Base-by-base conservation (phyloP, 2,888 invertebrate genomes). In the Pyrgus malvae region DNA sequence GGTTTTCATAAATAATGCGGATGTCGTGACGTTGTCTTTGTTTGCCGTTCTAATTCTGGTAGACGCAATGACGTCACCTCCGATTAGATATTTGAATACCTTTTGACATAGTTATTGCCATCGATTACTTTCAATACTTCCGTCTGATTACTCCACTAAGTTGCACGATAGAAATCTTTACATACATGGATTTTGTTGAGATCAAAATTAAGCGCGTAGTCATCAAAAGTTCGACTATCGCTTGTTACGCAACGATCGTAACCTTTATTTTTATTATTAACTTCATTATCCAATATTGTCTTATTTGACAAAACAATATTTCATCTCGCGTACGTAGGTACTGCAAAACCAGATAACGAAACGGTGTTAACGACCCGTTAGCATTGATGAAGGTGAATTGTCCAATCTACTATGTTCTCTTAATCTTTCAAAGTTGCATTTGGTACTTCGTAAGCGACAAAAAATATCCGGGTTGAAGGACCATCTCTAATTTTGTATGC, bases 1-100 rank as follows among this genome's bases (percentile, higher is more conserved):
- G 27, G 50, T 48, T 61, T 55, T 60, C 56, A 63, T 63, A 64
- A 63, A 64, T 59, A 60, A 62, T 57, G 59, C 59, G 56, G 23
- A 7, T 46, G 55, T 42, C 46, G 45, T 57, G 41, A 61, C 62
- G 58, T 35, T 44, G 44, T 17, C 27, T 37, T 53, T 45, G 37
- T 38, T 38, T 38, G 53, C 37, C 6, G 17, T 45, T 45, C 44
- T 45, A 29, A 9, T 45, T 29, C 53, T 45, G 21, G 11, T 33
- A 9, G 42, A 19, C 14, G 9, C 2, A 19, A 29, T 51, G 35
- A 51, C 50, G 42, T 51, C 49, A 49, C 23, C 42, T 23, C 23
- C 35, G 27, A 23, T 27, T 35, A 16, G 50, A 35, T 50, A 33
- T n/a, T 17, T 31, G 2, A 7, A 21, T 29, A 27, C 7, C 19